Base-by-base conservation (phyloP, 92 coral and sea anemone species). In the Porites lobata region DNA sequence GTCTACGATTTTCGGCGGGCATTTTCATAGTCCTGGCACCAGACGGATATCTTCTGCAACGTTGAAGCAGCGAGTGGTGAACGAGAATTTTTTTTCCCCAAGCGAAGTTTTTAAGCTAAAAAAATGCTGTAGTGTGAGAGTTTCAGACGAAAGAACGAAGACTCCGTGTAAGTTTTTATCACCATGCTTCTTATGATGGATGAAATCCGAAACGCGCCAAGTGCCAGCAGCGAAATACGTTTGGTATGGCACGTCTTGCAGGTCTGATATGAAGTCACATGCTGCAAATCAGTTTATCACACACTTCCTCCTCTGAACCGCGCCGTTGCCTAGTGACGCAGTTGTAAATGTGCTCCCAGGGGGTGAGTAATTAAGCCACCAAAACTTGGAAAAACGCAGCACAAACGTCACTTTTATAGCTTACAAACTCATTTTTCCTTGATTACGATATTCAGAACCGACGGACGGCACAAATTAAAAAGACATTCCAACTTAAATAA, bases 321-420 rank as follows among this genome's bases (percentile, higher is more conserved):
- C 47, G 19, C 53, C 32, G 76, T 83, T 73, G 80, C 87, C 63
- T 61, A 78, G 87, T 8, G 43, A 74, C 80, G 43, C 6, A 14
- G 19, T 38, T 29, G 32, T 29, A 29, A 29, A 29, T 29, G 32
- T 29, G 32, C 32, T 29, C 32, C 32, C 32, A 29, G 32, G 32
- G 32, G 32, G 0, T 29, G 32, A 29, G 32, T 29, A 29, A 29
- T 29, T 29, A 38, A 38, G 47, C 47, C 47, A 38, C 47, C 47
- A 38, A 38, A 38, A 38, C 47, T 38, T 38, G 47, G 47, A 38
- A 38, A 38, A 38, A 38, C 47, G 5, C 47, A 38, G 47, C 47
- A 38, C 6, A 38, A 38, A 38, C 47, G 47, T 38, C 47, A 38
- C 47, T 38, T 38, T 38, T 38, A 38, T 4, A 38, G 47, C 47